These are phyloP conservation scores for Zaprionus taronus DNA, from an alignment of 1,140 invertebrate genomes.

Conservation along the genomic window DNA sequence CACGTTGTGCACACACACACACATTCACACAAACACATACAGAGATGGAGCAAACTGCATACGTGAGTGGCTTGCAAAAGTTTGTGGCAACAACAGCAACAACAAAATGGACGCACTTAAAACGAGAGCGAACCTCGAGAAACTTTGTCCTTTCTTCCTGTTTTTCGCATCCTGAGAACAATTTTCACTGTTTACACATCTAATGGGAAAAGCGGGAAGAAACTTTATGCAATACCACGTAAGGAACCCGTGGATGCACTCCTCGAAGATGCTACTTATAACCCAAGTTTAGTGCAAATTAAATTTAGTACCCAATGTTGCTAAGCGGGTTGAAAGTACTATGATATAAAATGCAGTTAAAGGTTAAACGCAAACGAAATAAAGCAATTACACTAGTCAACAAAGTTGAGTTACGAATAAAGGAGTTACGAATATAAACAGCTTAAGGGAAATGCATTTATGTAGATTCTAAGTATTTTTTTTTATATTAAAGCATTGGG, in stretches of 20 bases:
- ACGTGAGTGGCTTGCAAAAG: conserved; percentile 68
- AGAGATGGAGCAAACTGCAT: conserved; percentile 27
- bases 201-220: conserved; percentile 54
- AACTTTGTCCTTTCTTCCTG: conserved; percentile 34
- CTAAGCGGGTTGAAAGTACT: background rate
- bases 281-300: background rate
- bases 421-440: too few relatives aligned
- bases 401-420: background rate
- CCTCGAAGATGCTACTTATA: background rate
- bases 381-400: background rate
- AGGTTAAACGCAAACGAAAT: background rate
- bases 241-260: conserved; percentile 25
- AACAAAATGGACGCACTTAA: conserved; percentile 40
- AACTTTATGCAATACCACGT: conserved; percentile 44
- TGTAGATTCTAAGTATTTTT: too few relatives aligned
- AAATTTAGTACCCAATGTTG: background rate
- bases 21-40: conserved; percentile 23
- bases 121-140: conserved; percentile 6
- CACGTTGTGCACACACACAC: conserved; percentile 43
- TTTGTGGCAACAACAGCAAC: conserved; percentile 45
- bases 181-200: conserved; percentile 49
- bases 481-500: too few relatives aligned
- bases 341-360: background rate
- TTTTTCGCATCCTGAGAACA: conserved; percentile 24
- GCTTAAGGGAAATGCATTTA: background rate